phyloP scores from a whole-genome alignment of 2,888 invertebrate species.

The Pheosia tremula region DNA sequence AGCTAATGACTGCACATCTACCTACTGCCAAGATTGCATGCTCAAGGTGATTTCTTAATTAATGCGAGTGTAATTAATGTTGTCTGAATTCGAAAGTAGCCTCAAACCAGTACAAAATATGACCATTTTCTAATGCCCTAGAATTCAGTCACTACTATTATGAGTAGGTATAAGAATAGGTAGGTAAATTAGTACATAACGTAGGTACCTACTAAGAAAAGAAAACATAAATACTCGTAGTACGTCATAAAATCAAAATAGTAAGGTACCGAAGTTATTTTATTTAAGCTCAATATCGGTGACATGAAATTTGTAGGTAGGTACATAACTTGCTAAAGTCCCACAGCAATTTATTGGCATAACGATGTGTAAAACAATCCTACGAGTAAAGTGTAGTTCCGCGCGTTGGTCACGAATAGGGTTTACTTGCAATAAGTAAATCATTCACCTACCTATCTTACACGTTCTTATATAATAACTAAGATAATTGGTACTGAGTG shows the following conservation, averaged over 20 bases:
- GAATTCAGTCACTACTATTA: no score
- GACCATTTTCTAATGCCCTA: slow-evolving; percentile 10
- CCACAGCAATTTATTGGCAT: not conserved
- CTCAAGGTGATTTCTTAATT: slow-evolving; percentile 13
- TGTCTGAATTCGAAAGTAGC: slow-evolving; percentile 23
- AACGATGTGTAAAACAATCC: not conserved
- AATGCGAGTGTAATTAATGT: slow-evolving; percentile 17
- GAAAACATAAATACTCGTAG: no score
- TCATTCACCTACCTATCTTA: not conserved
- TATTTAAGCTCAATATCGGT: no score
- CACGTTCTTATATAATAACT: no score
- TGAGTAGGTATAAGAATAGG: no score
- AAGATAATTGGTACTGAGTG: no score
- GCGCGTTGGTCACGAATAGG: slow-evolving; percentile 44
- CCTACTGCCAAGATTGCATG: slow-evolving; percentile 8
- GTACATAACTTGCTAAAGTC: no score
- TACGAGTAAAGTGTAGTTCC: slow-evolving; percentile 10
- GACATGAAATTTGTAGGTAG: no score
- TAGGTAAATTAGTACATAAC: no score
- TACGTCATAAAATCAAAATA: no score
- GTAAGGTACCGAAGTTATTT: no score
- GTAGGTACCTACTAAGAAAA: no score
- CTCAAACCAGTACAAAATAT: slow-evolving; percentile 26
- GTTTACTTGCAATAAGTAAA: not conserved
- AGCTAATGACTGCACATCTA: slow-evolving; percentile 8